Conservation (phyloP, 2,797 vertebrate genomes). For the Odontamblyopus lacepedii region DNA sequence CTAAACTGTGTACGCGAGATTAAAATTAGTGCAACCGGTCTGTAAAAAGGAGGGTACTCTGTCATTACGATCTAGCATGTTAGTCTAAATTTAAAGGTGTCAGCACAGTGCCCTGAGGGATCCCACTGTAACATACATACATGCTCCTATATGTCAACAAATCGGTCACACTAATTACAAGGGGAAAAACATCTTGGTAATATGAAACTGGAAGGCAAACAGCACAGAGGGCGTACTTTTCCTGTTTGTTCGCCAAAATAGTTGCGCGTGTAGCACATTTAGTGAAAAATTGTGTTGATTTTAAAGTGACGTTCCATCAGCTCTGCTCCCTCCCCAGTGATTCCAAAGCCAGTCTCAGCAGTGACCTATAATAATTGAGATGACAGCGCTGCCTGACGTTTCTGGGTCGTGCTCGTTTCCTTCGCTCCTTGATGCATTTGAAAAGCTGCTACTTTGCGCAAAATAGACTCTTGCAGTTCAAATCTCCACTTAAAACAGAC, state of each 20-base stretch:
- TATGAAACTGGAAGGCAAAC: too few relatives aligned
- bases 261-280: not conserved
- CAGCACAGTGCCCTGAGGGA: not conserved
- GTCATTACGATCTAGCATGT: too few relatives aligned
- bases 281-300: conserved; percentile 4
- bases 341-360: conserved; percentile 15
- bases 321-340: conserved; percentile 25
- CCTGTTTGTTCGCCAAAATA: not conserved
- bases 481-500: too few relatives aligned
- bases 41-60: not conserved
- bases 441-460: too few relatives aligned
- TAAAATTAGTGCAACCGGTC: too few relatives aligned
- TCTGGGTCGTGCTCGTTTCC: conserved; percentile 50
- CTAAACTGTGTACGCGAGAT: too few relatives aligned
- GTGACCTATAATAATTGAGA: conserved; percentile 59
- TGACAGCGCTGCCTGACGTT: conserved; percentile 57
- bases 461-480: too few relatives aligned
- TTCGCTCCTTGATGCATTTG: too few relatives aligned
- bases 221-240: not conserved
- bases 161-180: not conserved
- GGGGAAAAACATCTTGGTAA: not conserved
- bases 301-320: conserved; percentile 22
- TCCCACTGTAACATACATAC: not conserved
- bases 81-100: conserved; percentile 6
- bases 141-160: not conserved